A percentile compares a stretch with the other conserved stretches of the same genome.
Conservation (phyloP, 1,140 invertebrate genomes). For the Cotesia chilonis region DNA sequence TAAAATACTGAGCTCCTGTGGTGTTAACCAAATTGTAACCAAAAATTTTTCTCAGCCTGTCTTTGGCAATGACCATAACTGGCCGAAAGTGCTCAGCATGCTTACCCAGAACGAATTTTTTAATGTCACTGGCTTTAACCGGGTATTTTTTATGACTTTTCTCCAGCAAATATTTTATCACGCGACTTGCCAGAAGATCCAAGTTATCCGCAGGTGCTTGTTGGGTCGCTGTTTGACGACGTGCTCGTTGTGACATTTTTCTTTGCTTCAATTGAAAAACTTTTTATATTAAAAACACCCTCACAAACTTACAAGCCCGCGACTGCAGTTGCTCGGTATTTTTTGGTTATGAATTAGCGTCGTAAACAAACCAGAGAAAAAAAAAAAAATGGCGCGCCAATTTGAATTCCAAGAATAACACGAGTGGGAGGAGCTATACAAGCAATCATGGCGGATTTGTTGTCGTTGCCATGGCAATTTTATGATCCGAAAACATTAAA, state of each 20-base stretch:
- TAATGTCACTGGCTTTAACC: not conserved
- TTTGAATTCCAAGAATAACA: too few species aligned
- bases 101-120: not conserved
- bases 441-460: too few species aligned
- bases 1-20: constrained; percentile 4
- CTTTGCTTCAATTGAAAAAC: not conserved
- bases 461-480: too few species aligned
- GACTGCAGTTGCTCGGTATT: too few species aligned
- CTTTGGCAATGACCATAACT: not conserved
- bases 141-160: not conserved
- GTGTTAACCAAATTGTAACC: not conserved
- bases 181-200: not conserved
- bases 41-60: not conserved
- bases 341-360: too few species aligned
- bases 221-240: too few species aligned
- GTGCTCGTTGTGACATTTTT: not conserved
- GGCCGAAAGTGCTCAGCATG: not conserved
- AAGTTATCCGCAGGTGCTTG: not conserved
- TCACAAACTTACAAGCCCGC: too few species aligned
- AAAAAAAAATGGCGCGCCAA: too few species aligned
- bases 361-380: too few species aligned
- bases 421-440: too few species aligned
- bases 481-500: too few species aligned
- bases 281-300: too few species aligned
- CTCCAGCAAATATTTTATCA: not conserved